Conservation (phyloP, 2,888 invertebrate species). For the Colostygia pectinataria region DNA sequence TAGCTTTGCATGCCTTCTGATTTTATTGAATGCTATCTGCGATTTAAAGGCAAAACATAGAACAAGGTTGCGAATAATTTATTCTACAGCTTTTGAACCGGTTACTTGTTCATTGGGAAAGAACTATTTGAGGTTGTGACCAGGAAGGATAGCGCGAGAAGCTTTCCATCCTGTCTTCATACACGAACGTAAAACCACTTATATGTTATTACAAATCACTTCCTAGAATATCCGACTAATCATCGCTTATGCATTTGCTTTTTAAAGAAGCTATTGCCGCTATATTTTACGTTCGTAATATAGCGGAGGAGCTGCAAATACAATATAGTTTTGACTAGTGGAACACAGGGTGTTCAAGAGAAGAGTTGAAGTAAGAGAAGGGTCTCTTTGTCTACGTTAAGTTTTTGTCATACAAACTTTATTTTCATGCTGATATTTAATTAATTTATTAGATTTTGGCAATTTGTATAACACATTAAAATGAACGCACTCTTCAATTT, state of each 20-base stretch:
- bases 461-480: too few species aligned
- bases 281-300: too few species aligned
- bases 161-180: conserved; percentile 14
- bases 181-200: conserved; percentile 5
- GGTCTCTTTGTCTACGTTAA: too few species aligned
- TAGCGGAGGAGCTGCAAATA: too few species aligned
- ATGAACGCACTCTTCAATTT: too few species aligned
- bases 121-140: conserved; percentile 10
- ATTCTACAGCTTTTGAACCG: conserved; percentile 26
- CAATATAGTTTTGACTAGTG: too few species aligned
- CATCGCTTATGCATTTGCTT: not conserved
- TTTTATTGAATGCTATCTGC: conserved; percentile 29
- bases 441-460: too few species aligned
- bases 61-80: conserved; percentile 30
- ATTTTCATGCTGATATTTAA: too few species aligned
- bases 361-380: too few species aligned
- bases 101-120: conserved; percentile 22
- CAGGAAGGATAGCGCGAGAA: conserved; percentile 13
- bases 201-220: conserved; percentile 11
- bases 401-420: too few species aligned
- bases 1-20: conserved; percentile 25
- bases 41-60: conserved; percentile 23
- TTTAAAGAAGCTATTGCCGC: too few species aligned
- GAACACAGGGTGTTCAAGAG: too few species aligned
- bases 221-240: conserved; percentile 8